These are phyloP conservation scores for Acestrorhynchus altus DNA, from an alignment of 2,797 vertebrate genomes.

Conservation along the genomic window DNA sequence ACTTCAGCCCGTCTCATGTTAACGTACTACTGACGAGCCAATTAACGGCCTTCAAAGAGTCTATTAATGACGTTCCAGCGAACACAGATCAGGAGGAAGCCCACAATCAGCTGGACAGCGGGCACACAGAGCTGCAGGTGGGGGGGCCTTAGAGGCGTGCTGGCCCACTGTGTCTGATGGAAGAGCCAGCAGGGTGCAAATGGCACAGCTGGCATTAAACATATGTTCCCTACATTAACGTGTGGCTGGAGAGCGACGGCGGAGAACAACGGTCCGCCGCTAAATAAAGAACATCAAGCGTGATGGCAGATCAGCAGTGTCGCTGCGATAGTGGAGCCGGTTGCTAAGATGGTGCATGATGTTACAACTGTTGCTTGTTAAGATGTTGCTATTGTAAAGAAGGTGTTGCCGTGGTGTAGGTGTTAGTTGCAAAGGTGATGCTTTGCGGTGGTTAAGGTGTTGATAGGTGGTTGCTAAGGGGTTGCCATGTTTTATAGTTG, in stretches of 20 bases:
- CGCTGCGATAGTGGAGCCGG: no score
- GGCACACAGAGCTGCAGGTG: slow-evolving; percentile 26
- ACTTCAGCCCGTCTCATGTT: no score
- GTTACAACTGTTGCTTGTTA: no score
- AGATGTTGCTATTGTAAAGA: no score
- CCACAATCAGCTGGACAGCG: slow-evolving; percentile 46
- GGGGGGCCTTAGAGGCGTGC: background rate
- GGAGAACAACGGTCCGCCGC: background rate
- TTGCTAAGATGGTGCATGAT: no score
- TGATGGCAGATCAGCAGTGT: no score
- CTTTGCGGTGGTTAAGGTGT: no score
- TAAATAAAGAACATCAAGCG: background rate
- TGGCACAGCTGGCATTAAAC: background rate
- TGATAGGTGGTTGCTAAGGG: no score
- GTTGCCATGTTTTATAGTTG: no score
- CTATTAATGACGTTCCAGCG: slow-evolving; percentile 41
- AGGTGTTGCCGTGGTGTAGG: no score
- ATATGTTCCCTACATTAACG: background rate
- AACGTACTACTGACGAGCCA: slow-evolving; percentile 33
- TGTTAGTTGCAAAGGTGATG: no score
- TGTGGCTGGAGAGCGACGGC: background rate
- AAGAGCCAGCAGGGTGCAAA: slow-evolving; percentile 10
- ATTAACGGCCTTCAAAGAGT: slow-evolving; percentile 47
- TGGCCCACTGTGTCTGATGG: background rate
- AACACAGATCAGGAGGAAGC: slow-evolving; percentile 47